Evolutionary conservation across 2,113 vertebrate genomes (phyloP).

Genomic region (Narcine bancroftii): DNA sequence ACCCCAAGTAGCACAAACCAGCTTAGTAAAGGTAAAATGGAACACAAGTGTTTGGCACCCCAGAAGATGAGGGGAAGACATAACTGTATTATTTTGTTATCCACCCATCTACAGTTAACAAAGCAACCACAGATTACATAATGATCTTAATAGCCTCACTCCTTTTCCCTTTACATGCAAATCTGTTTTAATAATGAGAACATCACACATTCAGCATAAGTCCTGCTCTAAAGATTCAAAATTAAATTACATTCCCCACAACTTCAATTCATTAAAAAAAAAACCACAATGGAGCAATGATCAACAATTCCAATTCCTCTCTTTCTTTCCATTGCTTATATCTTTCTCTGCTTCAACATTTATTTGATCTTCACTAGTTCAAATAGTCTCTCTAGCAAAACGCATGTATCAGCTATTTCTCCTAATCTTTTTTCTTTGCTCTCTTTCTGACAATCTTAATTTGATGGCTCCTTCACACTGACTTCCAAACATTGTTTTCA

Average conservation of each 20-base stretch:
- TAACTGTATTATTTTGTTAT: neutral
- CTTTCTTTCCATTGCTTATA: neutral
- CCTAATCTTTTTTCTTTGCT: neutral
- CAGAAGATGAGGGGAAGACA: too few relatives aligned
- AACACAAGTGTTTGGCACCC: too few relatives aligned
- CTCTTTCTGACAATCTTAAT: neutral
- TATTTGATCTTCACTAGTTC: neutral
- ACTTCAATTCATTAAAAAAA: neutral
- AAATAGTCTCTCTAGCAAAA: neutral
- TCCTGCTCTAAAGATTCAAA: neutral
- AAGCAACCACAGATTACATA: neutral
- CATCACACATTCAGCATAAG: neutral
- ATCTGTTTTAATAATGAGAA: neutral
- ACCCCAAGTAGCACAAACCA: too few relatives aligned
- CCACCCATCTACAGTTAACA: neutral
- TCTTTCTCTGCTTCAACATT: neutral
- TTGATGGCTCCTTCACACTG: neutral
- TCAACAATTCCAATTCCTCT: neutral
- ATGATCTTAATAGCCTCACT: neutral
- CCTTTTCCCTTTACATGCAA: neutral
- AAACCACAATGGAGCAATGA: neutral
- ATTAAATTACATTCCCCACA: neutral
- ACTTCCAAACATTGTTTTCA: neutral
- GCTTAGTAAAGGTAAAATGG: too few relatives aligned
- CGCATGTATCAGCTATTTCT: neutral